These are phyloP conservation scores for Basileuterus tristriatus DNA, from an alignment of 2,797 vertebrate species.

Conservation along the genomic window DNA sequence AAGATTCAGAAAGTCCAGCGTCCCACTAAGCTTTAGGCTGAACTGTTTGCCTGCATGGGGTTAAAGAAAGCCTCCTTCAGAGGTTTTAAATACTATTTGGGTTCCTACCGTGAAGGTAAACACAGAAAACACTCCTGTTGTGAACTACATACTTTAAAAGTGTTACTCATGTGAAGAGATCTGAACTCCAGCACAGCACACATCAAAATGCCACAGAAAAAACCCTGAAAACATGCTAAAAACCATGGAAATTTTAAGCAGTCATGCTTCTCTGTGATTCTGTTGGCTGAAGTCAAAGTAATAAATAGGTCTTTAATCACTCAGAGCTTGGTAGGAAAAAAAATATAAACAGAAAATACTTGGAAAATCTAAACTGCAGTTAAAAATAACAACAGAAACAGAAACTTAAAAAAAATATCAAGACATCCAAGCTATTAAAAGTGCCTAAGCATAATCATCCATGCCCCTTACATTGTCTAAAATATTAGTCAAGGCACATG, in stretches of 20 bases:
- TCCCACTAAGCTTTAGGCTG: not conserved
- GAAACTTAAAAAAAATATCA: not conserved
- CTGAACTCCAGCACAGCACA: not conserved
- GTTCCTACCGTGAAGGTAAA: slow-evolving; percentile 25
- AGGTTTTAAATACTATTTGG: not conserved
- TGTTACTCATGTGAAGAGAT: not conserved
- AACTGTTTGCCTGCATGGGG: not conserved
- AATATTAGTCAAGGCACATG: not conserved
- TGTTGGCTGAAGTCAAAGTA: not conserved
- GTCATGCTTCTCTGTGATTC: not conserved
- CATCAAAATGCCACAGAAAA: not conserved
- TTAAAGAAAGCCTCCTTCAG: slow-evolving; percentile 41
- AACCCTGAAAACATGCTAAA: not conserved
- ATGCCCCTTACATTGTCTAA: not conserved
- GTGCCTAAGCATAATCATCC: not conserved
- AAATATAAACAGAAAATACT: not conserved
- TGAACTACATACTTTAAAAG: slow-evolving; percentile 23
- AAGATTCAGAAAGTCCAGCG: not conserved
- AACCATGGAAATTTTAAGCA: not conserved
- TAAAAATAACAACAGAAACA: not conserved
- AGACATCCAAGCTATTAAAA: not conserved
- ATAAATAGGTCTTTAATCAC: not conserved
- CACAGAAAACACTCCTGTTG: slow-evolving; percentile 15
- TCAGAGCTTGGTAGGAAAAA: not conserved
- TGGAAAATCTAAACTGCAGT: not conserved